A percentile compares a stretch with the other conserved stretches of the same genome.
phyloP scores from a whole-genome alignment of 1,140 invertebrate genomes.

The Drosophila lacertosa region DNA sequence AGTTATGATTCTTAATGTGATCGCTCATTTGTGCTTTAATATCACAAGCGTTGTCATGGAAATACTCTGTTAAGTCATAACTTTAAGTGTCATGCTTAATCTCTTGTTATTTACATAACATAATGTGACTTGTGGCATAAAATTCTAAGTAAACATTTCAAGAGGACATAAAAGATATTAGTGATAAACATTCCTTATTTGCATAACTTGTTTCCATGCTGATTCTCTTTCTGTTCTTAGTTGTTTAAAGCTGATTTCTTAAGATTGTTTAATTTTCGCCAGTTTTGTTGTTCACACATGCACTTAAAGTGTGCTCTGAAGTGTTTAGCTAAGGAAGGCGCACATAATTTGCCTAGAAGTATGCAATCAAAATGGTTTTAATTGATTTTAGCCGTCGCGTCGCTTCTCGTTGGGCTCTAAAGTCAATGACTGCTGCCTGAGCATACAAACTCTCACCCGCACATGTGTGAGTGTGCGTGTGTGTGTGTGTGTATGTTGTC shows the following conservation, averaged over 20 bases:
- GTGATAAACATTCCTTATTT: too few species aligned
- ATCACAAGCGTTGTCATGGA: not conserved
- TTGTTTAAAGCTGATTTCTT: not conserved
- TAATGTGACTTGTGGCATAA: not conserved
- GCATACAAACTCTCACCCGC: constrained; percentile 13
- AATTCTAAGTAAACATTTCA: not conserved
- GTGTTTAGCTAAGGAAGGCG: constrained; percentile 28
- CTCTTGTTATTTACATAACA: not conserved
- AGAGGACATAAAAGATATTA: too few species aligned
- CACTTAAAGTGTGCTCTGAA: constrained; percentile 7
- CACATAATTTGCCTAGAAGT: constrained; percentile 49
- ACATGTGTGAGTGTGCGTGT: constrained; percentile 31
- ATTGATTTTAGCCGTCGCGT: constrained; percentile 68
- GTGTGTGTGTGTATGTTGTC: too few species aligned
- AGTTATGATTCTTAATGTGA: constrained; percentile 13
- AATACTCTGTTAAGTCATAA: not conserved
- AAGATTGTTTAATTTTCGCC: not conserved
- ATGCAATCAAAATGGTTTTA: constrained; percentile 78
- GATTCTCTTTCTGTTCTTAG: too few species aligned
- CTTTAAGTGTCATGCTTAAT: not conserved
- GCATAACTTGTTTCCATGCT: too few species aligned
- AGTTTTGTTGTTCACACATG: not conserved
- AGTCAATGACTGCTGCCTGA: constrained; percentile 67
- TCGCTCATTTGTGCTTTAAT: not conserved
- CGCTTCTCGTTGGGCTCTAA: constrained; percentile 47